These are phyloP conservation scores for Leucoraja erinaceus DNA, from an alignment of 2,113 vertebrate genomes.

Conservation along the genomic window DNA sequence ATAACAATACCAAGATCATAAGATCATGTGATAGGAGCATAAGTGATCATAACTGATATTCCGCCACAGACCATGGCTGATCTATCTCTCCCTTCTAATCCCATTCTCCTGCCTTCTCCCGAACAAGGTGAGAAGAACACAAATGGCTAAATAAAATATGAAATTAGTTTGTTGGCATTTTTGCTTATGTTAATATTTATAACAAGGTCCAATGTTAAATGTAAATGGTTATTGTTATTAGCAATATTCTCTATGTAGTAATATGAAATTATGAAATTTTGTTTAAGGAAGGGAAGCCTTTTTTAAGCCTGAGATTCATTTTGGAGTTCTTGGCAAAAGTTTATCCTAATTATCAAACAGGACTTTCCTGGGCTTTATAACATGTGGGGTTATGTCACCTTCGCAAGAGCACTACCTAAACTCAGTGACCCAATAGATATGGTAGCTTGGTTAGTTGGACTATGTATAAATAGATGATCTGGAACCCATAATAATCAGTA, in stretches of 20 bases:
- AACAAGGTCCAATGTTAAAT: background rate
- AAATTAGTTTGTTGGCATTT: background rate
- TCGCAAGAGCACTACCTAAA: background rate
- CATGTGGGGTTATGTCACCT: background rate
- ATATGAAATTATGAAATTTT: background rate
- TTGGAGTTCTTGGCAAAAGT: background rate
- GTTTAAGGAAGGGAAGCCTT: background rate
- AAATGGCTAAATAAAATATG: background rate
- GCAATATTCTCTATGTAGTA: background rate
- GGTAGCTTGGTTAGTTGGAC: too few species aligned
- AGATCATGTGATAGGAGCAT: too few species aligned
- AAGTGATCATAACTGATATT: too few species aligned
- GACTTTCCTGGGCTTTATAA: background rate
- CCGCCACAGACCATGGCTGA: background rate
- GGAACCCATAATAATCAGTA: too few species aligned
- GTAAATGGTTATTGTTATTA: background rate
- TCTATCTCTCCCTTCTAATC: too few species aligned
- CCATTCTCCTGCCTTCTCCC: too few species aligned
- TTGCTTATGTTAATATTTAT: background rate
- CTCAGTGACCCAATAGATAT: too few species aligned
- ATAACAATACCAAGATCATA: background rate
- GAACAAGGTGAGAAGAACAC: too few species aligned
- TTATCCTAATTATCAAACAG: background rate
- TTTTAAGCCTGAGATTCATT: background rate
- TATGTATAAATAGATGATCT: too few species aligned